Base-by-base conservation (phyloP, 1,140 invertebrate genomes). In the Zelostemma sp. region DNA sequence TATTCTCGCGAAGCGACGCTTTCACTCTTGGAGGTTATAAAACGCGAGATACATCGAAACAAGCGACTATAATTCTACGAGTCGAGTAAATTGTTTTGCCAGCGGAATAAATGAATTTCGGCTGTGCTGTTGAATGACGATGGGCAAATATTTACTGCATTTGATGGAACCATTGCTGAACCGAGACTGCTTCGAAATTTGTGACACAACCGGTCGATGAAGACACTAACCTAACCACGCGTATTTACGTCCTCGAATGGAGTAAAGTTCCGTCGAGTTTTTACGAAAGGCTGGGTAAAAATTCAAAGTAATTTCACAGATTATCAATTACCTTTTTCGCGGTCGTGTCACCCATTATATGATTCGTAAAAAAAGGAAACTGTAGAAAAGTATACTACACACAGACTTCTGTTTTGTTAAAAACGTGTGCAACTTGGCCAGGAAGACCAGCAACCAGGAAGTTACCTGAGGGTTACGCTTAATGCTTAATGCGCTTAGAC, bases 321-420 rank as follows among this genome's bases (percentile, higher is more conserved):
- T 45, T 14, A 47, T 55, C 43, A 51, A 65, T 80, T 80, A 84
- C 82, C 80, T 82, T 82, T 65, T 75, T 61, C 55, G 65, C 70
- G 17, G 76, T 83, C 28, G 73, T 74, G 72, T 78, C 76, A 61
- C 75, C 81, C 82, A 84, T 84, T 67, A 75, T 81, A 77, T 16
- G 60, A 64, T 59, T n/a, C 40, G 65, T 69, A 8, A 73, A 56
- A 76, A 78, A 78, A 65, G 62, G 64, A 76, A 75, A 72, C 25
- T 71, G 72, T 74, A 63, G 46, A 78, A 80, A 80, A 75, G 78
- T 72, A 65, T 78, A 78, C 49, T 57, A 77, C 45, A 56, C 61
- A 67, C 59, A 62, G 58, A 4, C 14, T 40, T 11, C 35, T 40
- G 11, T 40, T 40, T 12, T 12, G 14, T 40, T 11, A 40, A 40